Conservation (phyloP, 2,797 vertebrate genomes). For the Eulemur coronatus region DNA sequence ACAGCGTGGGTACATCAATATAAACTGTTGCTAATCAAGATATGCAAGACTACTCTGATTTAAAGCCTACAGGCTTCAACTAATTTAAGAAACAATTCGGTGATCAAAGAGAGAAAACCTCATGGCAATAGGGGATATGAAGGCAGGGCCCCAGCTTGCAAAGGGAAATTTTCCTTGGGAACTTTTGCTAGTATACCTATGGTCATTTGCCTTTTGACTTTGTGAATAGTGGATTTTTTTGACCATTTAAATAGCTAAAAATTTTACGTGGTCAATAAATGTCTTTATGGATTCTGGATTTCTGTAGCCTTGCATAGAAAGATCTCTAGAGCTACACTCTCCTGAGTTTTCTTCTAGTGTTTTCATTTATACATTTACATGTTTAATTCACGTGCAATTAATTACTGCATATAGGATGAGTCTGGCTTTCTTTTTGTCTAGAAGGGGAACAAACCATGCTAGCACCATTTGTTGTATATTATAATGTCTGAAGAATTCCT, state of each 20-base stretch:
- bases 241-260: background rate
- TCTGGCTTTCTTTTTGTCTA: background rate
- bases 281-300: background rate
- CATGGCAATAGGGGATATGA: background rate
- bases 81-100: background rate
- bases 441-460: background rate
- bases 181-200: background rate
- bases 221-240: background rate
- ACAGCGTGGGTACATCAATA: background rate
- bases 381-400: background rate
- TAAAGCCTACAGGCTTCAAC: background rate
- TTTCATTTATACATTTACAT: slow-evolving; percentile 7
- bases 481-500: background rate
- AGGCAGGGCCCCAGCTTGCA: accelerated
- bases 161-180: background rate
- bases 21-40: background rate
- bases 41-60: background rate
- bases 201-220: background rate
- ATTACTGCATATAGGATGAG: background rate
- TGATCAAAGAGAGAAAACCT: background rate
- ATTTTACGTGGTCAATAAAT: background rate
- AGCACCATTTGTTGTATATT: background rate
- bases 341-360: background rate
- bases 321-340: background rate
- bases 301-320: background rate